Conservation (phyloP, 2,113 vertebrate genomes). For the Rhombomys opimus region DNA sequence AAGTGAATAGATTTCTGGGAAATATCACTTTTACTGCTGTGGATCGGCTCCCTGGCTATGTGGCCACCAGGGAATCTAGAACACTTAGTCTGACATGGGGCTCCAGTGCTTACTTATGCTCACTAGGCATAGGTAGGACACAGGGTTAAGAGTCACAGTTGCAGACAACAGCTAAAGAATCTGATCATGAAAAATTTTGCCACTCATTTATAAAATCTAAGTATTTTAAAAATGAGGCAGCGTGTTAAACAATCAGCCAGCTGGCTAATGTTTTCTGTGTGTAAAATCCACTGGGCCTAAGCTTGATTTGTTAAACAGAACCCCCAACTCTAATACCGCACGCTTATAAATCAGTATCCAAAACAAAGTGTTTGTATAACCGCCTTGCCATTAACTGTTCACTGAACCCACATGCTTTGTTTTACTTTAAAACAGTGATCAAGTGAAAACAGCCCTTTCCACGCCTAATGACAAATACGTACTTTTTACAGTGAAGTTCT, state of each 20-base stretch:
- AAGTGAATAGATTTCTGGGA: not conserved
- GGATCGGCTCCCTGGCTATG: not conserved
- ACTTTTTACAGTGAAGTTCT: conserved; percentile 98
- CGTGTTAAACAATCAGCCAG: conserved; percentile 24
- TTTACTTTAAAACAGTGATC: conserved; percentile 55
- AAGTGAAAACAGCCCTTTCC: conserved; percentile 4
- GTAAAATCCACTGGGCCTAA: conserved; percentile 52
- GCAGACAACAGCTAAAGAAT: not conserved
- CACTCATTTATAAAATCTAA: not conserved
- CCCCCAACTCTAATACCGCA: not conserved
- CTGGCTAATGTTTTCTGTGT: conserved; percentile 33
- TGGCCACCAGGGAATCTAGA: not conserved
- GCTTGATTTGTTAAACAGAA: conserved; percentile 34
- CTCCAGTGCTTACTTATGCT: not conserved
- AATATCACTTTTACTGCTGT: not conserved
- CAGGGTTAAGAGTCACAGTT: not conserved
- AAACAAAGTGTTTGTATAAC: conserved; percentile 57
- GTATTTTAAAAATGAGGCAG: conserved; percentile 10
- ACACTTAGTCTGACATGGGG: not conserved
- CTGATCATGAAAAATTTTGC: not conserved
- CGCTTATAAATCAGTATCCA: conserved; percentile 46
- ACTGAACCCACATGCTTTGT: not conserved
- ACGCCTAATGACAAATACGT: conserved; percentile 63
- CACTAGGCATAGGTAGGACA: not conserved
- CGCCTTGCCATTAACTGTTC: not conserved